phyloP scores from a whole-genome alignment of 2,888 invertebrate genomes.

The Salticus scenicus region DNA sequence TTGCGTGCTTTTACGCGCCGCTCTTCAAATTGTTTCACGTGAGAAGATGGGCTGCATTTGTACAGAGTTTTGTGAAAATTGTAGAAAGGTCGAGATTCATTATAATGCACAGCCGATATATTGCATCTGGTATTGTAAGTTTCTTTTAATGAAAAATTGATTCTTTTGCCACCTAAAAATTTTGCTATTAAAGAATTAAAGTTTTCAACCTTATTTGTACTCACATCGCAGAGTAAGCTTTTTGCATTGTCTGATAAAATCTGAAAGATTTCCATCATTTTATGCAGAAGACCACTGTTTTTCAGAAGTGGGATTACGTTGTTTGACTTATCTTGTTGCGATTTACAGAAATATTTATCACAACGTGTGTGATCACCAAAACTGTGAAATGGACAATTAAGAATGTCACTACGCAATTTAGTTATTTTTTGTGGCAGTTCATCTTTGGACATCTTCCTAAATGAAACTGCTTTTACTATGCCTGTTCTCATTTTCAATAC shows the following conservation, averaged over 20 bases:
- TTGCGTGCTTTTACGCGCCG: not conserved
- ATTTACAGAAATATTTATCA: not conserved
- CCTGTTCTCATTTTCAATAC: not conserved
- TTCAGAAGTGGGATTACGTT: not conserved
- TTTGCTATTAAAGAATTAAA: conserved; percentile 9
- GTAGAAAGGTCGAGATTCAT: too few relatives aligned
- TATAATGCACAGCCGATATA: not conserved
- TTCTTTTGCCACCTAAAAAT: conserved; percentile 13
- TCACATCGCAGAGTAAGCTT: not conserved
- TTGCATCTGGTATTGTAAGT: conserved; percentile 13
- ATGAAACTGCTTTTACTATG: not conserved
- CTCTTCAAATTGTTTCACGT: not conserved
- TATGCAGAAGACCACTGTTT: not conserved
- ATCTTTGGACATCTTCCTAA: not conserved
- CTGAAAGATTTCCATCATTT: not conserved
- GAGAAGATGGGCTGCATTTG: not conserved
- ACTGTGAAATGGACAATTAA: not conserved
- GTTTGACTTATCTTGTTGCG: not conserved
- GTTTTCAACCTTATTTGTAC: conserved; percentile 23
- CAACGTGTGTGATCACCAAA: not conserved
- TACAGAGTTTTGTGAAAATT: too few relatives aligned
- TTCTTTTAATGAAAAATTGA: not conserved
- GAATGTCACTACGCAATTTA: not conserved
- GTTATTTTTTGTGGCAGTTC: not conserved
- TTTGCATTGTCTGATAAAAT: not conserved